Percentiles rank a stretch among this genome's conserved stretches.
Conservation (phyloP, 2,113 vertebrate species). For the Dicaeum eximium region DNA sequence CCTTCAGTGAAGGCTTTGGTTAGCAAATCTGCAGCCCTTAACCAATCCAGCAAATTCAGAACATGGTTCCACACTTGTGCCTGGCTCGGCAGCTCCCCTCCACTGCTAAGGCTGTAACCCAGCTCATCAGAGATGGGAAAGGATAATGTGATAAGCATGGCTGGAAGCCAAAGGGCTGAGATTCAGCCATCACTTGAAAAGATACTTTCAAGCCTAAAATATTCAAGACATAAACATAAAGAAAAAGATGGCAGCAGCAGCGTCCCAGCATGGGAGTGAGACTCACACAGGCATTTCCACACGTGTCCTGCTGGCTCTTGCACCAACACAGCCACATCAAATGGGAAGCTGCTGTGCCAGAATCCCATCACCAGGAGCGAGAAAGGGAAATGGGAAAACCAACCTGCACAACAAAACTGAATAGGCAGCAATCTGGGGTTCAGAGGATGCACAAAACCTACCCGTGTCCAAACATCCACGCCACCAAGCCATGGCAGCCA, state of each 20-base stretch:
- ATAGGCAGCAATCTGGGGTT: not conserved
- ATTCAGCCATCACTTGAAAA: not conserved
- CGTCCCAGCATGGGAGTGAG: rapidly evolving
- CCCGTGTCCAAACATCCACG: rapidly evolving
- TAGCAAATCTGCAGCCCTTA: not conserved
- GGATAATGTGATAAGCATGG: rapidly evolving
- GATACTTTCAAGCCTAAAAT: not conserved
- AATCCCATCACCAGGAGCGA: not conserved
- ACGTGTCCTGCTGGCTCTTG: rapidly evolving
- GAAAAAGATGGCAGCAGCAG: not conserved
- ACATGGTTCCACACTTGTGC: rapidly evolving
- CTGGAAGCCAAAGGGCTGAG: not conserved
- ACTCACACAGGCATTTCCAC: not conserved
- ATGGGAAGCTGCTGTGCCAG: not conserved
- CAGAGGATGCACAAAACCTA: not conserved
- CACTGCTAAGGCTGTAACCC: not conserved
- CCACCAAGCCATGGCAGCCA: not conserved
- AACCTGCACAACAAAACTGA: not conserved
- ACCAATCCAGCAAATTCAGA: not conserved
- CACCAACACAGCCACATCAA: not conserved
- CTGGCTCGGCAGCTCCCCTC: not conserved
- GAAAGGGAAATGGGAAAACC: not conserved
- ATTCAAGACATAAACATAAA: not conserved
- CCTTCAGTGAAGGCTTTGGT: not conserved
- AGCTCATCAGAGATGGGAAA: not conserved